These are phyloP conservation scores for Zaprionus vittiger DNA, from an alignment of 1,140 invertebrate species.

Conservation along the genomic window DNA sequence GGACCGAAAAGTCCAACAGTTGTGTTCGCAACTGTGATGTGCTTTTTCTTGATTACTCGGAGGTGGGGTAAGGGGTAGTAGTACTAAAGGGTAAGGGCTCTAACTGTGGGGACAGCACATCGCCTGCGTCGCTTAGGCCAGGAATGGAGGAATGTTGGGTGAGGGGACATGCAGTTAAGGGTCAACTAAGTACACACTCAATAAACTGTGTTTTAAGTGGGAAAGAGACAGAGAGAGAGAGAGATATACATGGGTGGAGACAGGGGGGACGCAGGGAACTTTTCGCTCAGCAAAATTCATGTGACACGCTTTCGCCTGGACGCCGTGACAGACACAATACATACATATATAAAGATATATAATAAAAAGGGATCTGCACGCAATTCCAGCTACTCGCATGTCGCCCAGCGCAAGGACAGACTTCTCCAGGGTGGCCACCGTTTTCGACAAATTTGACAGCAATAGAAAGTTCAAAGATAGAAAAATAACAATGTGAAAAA, in stretches of 20 bases:
- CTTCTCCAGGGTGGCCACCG: constrained; percentile 55
- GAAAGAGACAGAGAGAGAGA: constrained; percentile 11
- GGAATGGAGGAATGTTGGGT: background rate
- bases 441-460: constrained; percentile 39
- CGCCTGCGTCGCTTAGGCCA: constrained; percentile 60
- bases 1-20: constrained; percentile 84
- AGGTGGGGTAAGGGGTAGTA: background rate
- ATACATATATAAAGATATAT: background rate
- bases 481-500: background rate
- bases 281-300: constrained; percentile 84
- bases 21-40: constrained; percentile 76
- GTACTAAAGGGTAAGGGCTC: constrained; percentile 4
- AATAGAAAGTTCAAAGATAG: constrained; percentile 6
- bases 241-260: constrained; percentile 10
- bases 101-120: constrained; percentile 55
- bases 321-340: constrained; percentile 46
- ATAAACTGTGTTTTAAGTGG: constrained; percentile 7
- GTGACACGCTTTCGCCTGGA: constrained; percentile 83
- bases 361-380: constrained; percentile 22
- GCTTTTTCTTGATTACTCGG: constrained; percentile 31
- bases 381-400: constrained; percentile 80
- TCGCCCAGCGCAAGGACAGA: constrained; percentile 82
- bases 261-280: constrained; percentile 75
- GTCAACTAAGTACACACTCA: constrained; percentile 9
- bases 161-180: constrained; percentile 28